Conservation (phyloP, 2,888 invertebrate species). For the Unio pictorum region DNA sequence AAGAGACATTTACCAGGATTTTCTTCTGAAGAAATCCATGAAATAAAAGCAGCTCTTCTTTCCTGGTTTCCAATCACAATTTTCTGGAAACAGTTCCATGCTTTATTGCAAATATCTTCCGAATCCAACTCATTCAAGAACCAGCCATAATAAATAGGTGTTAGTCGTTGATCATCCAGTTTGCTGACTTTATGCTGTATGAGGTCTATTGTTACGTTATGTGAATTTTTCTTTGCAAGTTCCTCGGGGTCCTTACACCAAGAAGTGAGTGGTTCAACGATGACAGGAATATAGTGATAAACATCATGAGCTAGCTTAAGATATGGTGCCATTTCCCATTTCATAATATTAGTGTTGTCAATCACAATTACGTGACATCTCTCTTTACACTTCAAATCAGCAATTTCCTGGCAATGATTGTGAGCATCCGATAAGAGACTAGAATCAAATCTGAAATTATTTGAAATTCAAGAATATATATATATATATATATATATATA, state of each 20-base stretch:
- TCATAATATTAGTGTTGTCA: slow-evolving; percentile 70
- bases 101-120: not conserved
- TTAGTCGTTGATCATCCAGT: slow-evolving; percentile 19
- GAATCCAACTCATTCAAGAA: slow-evolving; percentile 55
- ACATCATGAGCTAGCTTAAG: slow-evolving; percentile 50
- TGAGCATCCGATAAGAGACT: slow-evolving; percentile 64
- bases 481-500: too few relatives aligned
- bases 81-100: too few relatives aligned
- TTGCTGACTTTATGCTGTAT: slow-evolving; percentile 30
- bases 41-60: too few relatives aligned
- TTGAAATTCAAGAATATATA: too few relatives aligned
- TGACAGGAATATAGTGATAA: slow-evolving; percentile 61
- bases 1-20: too few relatives aligned
- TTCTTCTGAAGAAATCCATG: too few relatives aligned
- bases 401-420: slow-evolving; percentile 58
- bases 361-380: slow-evolving; percentile 60
- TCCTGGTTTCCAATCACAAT: too few relatives aligned
- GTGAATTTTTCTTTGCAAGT: slow-evolving; percentile 57
- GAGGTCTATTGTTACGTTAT: slow-evolving; percentile 52
- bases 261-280: slow-evolving; percentile 67
- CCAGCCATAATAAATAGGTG: slow-evolving; percentile 68
- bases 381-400: slow-evolving; percentile 50
- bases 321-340: slow-evolving; percentile 68
- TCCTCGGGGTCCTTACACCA: slow-evolving; percentile 64
- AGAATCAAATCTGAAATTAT: slow-evolving; percentile 49